Evolutionary conservation across 1,140 invertebrate species (phyloP), one percentile per base, ranked within the genome.

Genomic region (Popillia japonica): DNA sequence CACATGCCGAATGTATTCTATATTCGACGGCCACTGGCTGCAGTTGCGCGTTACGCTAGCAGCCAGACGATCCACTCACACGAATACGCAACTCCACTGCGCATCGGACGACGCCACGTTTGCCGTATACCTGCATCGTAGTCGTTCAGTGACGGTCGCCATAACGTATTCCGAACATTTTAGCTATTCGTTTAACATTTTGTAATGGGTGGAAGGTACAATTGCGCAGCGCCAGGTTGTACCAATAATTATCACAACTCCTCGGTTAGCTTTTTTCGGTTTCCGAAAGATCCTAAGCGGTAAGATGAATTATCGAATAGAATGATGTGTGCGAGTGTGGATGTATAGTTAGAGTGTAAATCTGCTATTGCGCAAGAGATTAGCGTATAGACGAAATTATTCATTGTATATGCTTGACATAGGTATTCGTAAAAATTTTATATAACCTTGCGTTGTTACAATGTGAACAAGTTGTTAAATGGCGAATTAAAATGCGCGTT

Each of bases 221-320:
- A 22, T 17, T 68, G 61, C 27, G 61, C 27, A 0, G 61, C 61
- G 7, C 7, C 27, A 22, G 22, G 7, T 11, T 68, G 61, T n/a
- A 27, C 7, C 6, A 68, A 68, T 22, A 68, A 17, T 14, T 68
- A 68, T 20, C 27, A 22, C 1, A 68, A 68, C 22, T 68, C 61
- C 20, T 22, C 61, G 20, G 6, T 27, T 34, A 68, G 61, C 11
- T 68, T 68, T 34, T 68, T 68, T 68, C 61, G 61, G 11, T 68
- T 68, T 20, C 61, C 61, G 61, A 68, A 68, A 68, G 61, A 68
- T 68, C 20, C 27, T 10, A 22, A 68, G 11, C 61, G 61, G 61
- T 68, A 68, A 68, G 61, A 68, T 14, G 10, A 48, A 14, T 10
- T 48, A 3, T 2, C 8, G n/a, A 3, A 48, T 34, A 34, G 27